phyloP scores from a whole-genome alignment of 1,140 invertebrate species.

The Eubasilissa regina region DNA sequence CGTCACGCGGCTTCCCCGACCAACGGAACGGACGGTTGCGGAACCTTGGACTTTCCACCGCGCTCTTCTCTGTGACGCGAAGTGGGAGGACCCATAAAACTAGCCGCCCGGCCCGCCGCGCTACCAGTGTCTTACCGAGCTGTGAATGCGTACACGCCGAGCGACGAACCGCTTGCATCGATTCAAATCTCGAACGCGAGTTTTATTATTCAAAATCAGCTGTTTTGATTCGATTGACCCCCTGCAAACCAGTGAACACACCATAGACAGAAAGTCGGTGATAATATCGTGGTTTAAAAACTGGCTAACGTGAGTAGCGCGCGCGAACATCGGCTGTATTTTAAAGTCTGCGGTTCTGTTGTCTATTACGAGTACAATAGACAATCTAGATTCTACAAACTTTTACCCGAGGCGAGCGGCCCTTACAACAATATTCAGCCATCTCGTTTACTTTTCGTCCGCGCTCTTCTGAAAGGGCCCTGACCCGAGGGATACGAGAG shows the following conservation, averaged over 20 bases:
- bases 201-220: neutral
- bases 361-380: too few relatives aligned
- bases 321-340: too few relatives aligned
- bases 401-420: too few relatives aligned
- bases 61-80: conserved; percentile 22
- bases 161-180: neutral
- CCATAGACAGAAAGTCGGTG: too few relatives aligned
- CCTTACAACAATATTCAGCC: neutral
- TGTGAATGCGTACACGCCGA: neutral
- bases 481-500: too few relatives aligned
- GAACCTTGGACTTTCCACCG: conserved; percentile 50
- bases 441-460: neutral
- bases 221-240: too few relatives aligned
- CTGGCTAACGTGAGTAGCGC: too few relatives aligned
- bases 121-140: conserved; percentile 46
- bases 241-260: too few relatives aligned
- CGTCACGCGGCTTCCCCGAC: conserved; percentile 20
- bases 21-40: neutral
- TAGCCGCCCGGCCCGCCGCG: conserved; percentile 29
- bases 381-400: too few relatives aligned
- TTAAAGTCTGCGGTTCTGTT: too few relatives aligned
- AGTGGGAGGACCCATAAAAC: conserved; percentile 46
- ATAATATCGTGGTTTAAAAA: too few relatives aligned
- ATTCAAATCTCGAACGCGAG: neutral
- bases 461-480: neutral